Evolutionary conservation across 2,797 vertebrate genomes (phyloP), one percentile per base, ranked within the genome.

Genomic region (Xenops minutus): DNA sequence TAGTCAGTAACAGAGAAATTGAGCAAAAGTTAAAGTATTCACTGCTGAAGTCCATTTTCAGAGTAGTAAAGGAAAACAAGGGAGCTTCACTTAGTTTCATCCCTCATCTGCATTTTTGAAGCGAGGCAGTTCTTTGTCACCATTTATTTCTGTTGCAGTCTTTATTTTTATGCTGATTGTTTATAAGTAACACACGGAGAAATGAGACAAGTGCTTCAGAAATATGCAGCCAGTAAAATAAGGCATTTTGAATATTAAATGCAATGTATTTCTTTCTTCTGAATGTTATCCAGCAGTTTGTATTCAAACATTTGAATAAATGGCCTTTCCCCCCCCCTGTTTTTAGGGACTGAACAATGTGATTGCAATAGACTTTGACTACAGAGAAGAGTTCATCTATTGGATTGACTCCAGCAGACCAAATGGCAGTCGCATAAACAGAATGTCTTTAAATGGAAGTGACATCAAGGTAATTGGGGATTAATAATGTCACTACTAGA

Each of bases 351-450:
- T 99, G 89, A 99, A 99, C 98, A 99, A 99, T 97, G 99, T 99
- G 97, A 99, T 99, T 97, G 99, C 99, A 95, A 98, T 99, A 96
- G 99, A 99, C 97, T 99, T 99, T 94, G 99, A 99, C 98, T 99
- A 99, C 93, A 99, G 98, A 97, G 99, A 99, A 96, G 99, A 99
- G 96, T 99, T 99, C 68, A 98, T 99, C 96, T 99, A 99, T 90
- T 99, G 99, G 99, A 99, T 99, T 96, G 99, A 99, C 98, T 99
- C 99, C 74, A 99, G 98, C 93, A 98, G 99, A 97, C 99, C 99
- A 51, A 99, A 99, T 51, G 99, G 99, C 82, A 99, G 99, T 58
- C 98, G 98, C 94, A 99, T 99, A 98, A 99, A 99, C 97, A 98
- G 99, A 95, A 99, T 99, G 98, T 98, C 98, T 48, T 98, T 99